These are phyloP conservation scores for Poeciliopsis gracilis DNA, from an alignment of 2,797 vertebrate genomes.

Conservation along the genomic window DNA sequence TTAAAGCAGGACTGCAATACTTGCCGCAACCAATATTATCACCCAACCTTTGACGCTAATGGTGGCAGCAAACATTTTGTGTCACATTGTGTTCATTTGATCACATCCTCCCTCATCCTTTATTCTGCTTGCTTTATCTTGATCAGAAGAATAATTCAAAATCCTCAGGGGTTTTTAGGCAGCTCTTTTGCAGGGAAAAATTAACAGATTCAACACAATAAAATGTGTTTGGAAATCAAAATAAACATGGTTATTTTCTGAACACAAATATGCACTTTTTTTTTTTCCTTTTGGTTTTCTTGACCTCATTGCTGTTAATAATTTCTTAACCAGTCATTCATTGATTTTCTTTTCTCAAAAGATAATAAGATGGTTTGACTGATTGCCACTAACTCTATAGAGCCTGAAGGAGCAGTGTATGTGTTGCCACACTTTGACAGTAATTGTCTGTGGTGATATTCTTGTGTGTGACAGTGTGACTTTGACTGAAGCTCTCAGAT, in stretches of 20 bases:
- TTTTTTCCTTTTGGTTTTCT: not conserved
- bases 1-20: not conserved
- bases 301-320: not conserved
- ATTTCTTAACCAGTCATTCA: conserved; percentile 14
- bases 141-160: conserved; percentile 3
- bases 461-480: conserved; percentile 30
- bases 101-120: not conserved
- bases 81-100: not conserved
- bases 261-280: conserved; percentile 14
- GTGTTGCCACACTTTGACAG: conserved; percentile 4
- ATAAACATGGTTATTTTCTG: conserved; percentile 26
- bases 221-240: conserved; percentile 29
- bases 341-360: not conserved
- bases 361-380: conserved; percentile 41
- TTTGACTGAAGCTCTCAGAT: conserved; percentile 65
- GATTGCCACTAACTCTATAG: conserved; percentile 34
- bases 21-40: not conserved
- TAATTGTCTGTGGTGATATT: conserved; percentile 10
- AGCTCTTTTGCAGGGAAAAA: conserved; percentile 13
- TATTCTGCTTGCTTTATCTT: not conserved
- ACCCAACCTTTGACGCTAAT: not conserved
- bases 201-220: conserved; percentile 44
- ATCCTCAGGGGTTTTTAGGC: conserved; percentile 20
- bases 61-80: not conserved
- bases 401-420: conserved; percentile 17